Base-by-base conservation (phyloP, 2,113 vertebrate genomes). In the Tursiops truncatus region DNA sequence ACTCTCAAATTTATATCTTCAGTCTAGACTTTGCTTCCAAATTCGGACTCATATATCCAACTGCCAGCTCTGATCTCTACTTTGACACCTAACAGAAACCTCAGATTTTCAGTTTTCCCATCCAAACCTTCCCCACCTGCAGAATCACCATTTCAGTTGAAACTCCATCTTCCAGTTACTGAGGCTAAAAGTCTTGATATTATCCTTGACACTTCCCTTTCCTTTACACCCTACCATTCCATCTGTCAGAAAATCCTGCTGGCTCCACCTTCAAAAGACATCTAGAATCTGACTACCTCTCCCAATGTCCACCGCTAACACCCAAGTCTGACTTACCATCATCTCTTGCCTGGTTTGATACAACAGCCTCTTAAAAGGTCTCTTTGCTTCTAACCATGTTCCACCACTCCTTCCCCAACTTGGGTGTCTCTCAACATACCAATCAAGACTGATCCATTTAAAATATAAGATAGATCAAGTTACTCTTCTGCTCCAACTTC, bases 21-120 rank as follows among this genome's bases (percentile, higher is more conserved):
- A 79, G 28, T 92, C 56, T 90, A 89, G 47, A 50, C 23, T 79
- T 58, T 1, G 0, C 47, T 94, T 38, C 56, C 77, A 93, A 84
- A 93, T 80, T 96, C 74, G 77, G 82, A 91, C n/a, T 96, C 15
- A 71, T 62, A 21, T 41, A 94, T 77, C 11, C 53, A 86, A 79
- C 38, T 86, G 6, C 50, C 38, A 94, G 71, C 18, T 90, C 11
- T 12, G 65, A 67, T 67, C 62, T 81, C 89, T 38, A 65, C 25
- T 82, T 71, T 20, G 28, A 85, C 7, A 23, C 94, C 36, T 60
- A 89, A 65, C 3, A 79, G 56, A 87, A 96, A 80, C 44, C 26
- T 68, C 17, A 71, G 6, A 90, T 23, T 89, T 74, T 17, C 56
- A 10, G 0, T 85, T 95, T 86, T 92, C 14, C 20, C 28, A 67